phyloP scores from a whole-genome alignment of 2,797 vertebrate genomes.

The Poliocrania exsul region DNA sequence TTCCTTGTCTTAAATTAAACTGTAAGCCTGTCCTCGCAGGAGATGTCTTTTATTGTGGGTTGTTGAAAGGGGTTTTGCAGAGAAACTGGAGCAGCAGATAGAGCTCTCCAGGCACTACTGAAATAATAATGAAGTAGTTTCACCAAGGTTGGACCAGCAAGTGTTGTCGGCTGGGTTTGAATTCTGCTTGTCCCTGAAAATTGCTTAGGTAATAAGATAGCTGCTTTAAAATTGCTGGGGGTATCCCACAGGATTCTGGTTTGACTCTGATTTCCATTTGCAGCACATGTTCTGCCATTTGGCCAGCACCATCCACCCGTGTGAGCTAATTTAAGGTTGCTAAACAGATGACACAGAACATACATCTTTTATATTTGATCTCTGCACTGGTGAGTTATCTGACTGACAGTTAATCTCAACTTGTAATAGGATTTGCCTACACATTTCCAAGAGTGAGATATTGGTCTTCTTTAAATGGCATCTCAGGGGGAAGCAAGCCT shows the following conservation, averaged over 20 bases:
- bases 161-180: not conserved
- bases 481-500: not conserved
- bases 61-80: conserved; percentile 39
- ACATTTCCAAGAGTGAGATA: conserved; percentile 8
- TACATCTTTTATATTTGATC: conserved; percentile 67
- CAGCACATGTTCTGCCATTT: conserved; percentile 63
- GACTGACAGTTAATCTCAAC: conserved; percentile 41
- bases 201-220: conserved; percentile 54
- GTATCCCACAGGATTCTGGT: conserved; percentile 50
- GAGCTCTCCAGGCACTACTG: conserved; percentile 61
- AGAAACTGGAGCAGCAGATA: conserved; percentile 46
- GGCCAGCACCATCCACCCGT: conserved; percentile 23
- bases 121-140: conserved; percentile 68
- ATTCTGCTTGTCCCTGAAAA: conserved; percentile 57
- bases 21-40: not conserved
- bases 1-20: conserved; percentile 53
- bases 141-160: conserved; percentile 31
- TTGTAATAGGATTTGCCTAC: conserved; percentile 58
- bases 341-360: conserved; percentile 62
- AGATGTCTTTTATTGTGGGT: conserved; percentile 26
- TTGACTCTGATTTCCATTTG: conserved; percentile 42
- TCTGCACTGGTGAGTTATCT: conserved; percentile 50
- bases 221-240: conserved; percentile 43
- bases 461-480: not conserved
- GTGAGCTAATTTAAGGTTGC: conserved; percentile 61